A percentile compares a stretch with the other conserved stretches of the same genome.
Conservation (phyloP, 1,140 invertebrate genomes). For the Oedothorax gibbosus region DNA sequence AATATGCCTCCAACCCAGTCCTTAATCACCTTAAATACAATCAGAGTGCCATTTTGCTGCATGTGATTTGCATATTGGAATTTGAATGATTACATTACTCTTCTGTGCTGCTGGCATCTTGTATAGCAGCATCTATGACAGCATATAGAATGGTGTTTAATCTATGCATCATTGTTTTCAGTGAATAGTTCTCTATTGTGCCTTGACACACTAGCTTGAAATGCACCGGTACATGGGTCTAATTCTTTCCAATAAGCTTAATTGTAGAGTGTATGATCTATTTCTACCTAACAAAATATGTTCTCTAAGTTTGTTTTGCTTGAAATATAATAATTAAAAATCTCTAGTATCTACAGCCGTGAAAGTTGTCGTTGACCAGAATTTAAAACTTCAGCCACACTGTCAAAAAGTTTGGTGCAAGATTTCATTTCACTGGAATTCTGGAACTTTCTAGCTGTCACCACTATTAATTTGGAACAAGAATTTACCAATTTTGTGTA, state of each 20-base stretch:
- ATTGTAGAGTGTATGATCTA: no score
- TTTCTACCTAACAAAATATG: no score
- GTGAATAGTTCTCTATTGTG: constrained; percentile 49
- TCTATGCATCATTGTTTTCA: constrained; percentile 53
- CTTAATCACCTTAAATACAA: constrained; percentile 28
- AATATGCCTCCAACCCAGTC: constrained; percentile 24
- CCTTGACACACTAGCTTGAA: constrained; percentile 57
- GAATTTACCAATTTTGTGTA: no score
- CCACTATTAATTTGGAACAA: no score
- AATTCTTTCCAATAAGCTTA: background rate
- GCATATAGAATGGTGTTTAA: constrained; percentile 57
- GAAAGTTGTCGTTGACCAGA: no score
- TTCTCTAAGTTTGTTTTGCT: no score
- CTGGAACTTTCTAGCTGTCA: no score
- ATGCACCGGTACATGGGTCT: constrained; percentile 49
- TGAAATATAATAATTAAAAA: no score
- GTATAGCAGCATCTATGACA: constrained; percentile 55
- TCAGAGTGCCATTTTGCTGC: constrained; percentile 61
- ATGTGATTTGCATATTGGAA: constrained; percentile 61
- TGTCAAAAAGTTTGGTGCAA: no score
- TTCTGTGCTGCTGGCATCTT: constrained; percentile 58
- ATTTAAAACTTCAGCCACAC: no score
- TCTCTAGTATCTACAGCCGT: no score
- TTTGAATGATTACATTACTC: constrained; percentile 52
- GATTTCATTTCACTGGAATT: no score